Conservation (phyloP, 2,113 vertebrate genomes). For the Apodemus speciosus region DNA sequence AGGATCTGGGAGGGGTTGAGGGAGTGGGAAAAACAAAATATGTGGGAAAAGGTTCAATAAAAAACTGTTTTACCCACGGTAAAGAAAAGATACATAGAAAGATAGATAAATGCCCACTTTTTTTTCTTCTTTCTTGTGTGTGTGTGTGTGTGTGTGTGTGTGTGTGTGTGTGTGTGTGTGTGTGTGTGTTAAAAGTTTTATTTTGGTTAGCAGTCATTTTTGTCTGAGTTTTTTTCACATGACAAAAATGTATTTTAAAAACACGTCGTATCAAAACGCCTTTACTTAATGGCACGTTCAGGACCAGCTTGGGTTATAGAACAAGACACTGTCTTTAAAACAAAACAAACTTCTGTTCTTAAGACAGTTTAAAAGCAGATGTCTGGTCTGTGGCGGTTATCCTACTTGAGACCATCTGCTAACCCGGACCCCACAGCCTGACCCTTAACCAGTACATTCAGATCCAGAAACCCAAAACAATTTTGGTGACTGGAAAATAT, state of each 20-base stretch:
- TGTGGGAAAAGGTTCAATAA: neutral
- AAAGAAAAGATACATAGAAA: neutral
- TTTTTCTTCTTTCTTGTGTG: no score
- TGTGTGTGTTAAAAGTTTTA: no score
- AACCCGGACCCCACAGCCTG: neutral
- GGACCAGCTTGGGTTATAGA: neutral
- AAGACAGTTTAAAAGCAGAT: conserved; percentile 16
- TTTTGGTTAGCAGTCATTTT: neutral
- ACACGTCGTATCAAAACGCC: neutral
- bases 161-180: no score
- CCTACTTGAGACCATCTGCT: neutral
- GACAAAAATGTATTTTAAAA: neutral
- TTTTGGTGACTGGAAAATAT: conserved; percentile 37
- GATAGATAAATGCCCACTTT: neutral
- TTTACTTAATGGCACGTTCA: neutral
- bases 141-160: no score
- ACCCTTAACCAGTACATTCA: neutral
- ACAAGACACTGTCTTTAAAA: neutral
- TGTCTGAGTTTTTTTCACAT: neutral
- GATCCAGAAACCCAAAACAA: neutral
- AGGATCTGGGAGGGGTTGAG: neutral
- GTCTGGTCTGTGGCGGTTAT: neutral
- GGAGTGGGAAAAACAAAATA: neutral
- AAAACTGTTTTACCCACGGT: neutral
- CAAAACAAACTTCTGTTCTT: neutral